These are phyloP conservation scores for Eupithecia dodoneata DNA, from an alignment of 2,888 invertebrate genomes.

Conservation along the genomic window DNA sequence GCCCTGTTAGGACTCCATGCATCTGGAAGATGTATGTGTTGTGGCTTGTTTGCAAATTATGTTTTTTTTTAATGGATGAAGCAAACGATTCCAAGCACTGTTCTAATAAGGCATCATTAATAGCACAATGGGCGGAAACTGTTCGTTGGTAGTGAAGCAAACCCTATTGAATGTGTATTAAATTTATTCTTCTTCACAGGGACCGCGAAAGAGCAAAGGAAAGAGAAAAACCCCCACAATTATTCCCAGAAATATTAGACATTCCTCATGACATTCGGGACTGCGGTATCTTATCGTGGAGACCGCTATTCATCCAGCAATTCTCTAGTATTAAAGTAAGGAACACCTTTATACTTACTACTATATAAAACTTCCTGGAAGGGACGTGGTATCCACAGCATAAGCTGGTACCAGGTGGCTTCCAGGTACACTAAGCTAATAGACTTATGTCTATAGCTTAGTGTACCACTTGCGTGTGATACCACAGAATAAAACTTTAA, in stretches of 20 bases:
- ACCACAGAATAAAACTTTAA: no score
- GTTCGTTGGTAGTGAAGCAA: not conserved
- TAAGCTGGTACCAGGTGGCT: no score
- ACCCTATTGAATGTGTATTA: slow-evolving; percentile 7
- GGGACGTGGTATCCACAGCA: no score
- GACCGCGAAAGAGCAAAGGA: slow-evolving; percentile 83
- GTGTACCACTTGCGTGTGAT: no score
- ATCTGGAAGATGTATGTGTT: not conserved
- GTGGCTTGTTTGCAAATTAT: not conserved
- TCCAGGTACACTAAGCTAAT: no score
- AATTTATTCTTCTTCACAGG: slow-evolving; percentile 57
- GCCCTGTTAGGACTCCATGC: no score
- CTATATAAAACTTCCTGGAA: no score
- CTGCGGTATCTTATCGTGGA: slow-evolving; percentile 94
- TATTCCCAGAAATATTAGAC: slow-evolving; percentile 86
- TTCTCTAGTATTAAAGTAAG: slow-evolving; percentile 95
- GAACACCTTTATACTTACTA: slow-evolving; percentile 16
- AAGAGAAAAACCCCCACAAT: slow-evolving; percentile 84
- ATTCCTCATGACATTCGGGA: slow-evolving; percentile 89
- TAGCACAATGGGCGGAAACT: not conserved
- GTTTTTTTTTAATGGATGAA: not conserved
- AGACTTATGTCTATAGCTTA: no score
- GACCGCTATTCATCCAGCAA: slow-evolving; percentile 92
- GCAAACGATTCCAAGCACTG: not conserved
- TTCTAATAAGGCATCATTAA: not conserved